Base-by-base conservation (phyloP, 2,113 vertebrate species). In the Notothenia rossii region DNA sequence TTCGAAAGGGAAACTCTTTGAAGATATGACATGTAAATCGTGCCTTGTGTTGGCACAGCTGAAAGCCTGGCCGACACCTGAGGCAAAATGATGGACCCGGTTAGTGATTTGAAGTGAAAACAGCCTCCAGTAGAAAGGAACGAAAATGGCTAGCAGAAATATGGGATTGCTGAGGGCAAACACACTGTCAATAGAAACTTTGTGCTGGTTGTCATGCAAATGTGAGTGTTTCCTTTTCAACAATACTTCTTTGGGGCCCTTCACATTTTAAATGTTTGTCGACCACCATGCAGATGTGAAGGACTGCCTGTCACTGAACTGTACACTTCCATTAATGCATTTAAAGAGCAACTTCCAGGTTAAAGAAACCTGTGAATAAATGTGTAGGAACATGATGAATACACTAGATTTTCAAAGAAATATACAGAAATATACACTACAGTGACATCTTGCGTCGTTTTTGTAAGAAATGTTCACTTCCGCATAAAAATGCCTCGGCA, bases 11-110 rank as follows among this genome's bases (percentile, higher is more conserved):
- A 43, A 64, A 75, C 25, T 81, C 79, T 86, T 73, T 86, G 48
- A 60, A 67, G 54, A 67, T 63, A 66, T 73, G 81, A 74, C 82
- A 81, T 76, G 70, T 85, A 87, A 88, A 85, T 85, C 73, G 77
- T 46, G 76, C 14, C 59, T 56, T 82, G 61, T 79, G 72, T 61
- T 75, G 78, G 61, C 50, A 25, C 2, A 75, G 45, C 70, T 72
- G 55, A 83, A 78, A 87, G 64, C 67, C 61, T 58, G 48, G 60
- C 61, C 63, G 71, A 88, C 71, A 88, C 79, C 64, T 46, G 43
- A 68, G 46, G 54, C 61, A 87, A 59, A 78, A 82, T 77, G 75
- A 88, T 67, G 64, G 75, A 75, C 69, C 59, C 45, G 71, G 33
- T 45, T 60, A 29, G 72, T 77, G 64, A 81, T 86, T 82, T 80